Base-by-base conservation (phyloP, 2,888 invertebrate genomes). In the Dynastes hyllus region DNA sequence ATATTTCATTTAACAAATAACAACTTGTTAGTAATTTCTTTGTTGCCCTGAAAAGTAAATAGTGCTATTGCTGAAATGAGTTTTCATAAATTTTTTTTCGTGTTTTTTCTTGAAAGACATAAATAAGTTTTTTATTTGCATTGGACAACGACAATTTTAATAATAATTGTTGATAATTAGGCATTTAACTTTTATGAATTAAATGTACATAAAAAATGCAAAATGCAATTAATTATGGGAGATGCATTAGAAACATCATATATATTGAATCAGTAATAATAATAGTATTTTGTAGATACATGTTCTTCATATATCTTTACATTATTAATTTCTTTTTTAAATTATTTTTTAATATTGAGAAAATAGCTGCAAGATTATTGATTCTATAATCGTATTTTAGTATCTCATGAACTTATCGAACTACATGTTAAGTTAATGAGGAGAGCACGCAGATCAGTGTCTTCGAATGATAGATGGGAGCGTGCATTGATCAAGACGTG, bases 341-440 rank as follows among this genome's bases (percentile, higher is more conserved):
- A 37, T 37, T 37, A 37, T 2, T 11, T 11, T 45, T 45, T 45
- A 45, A 45, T 45, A 45, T 11, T 2, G 8, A 45, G 2, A 45
- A 45, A 45, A 45, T 45, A 45, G 45, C 8, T 32, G n/a, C 9
- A 37, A 13, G n/a, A 29, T 6, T 63, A 2, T 63, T 63, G 32
- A 63, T 13, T 29, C 32, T 37, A 37, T 5, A 37, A 37, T 29
- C 51, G 22, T 27, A 16, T 91, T 91, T 79, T 91, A 98, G 98
- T 97, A 86, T 92, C 95, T 85, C 93, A 93, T 86, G 92, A 93
- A 84, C 91, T 99, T 84, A 92, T 95, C 85, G 97, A 98, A 87
- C 91, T 98, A 80, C 96, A 98, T 89, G 92, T 98, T 83, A 95
- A 95, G 89, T 91, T 99, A 83, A 90, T 99, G 87, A 93, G 98